Percentiles rank a stretch among this genome's conserved stretches.
Evolutionary conservation across 2,888 invertebrate genomes (phyloP).

Genomic region (Patella ulyssiponensis): DNA sequence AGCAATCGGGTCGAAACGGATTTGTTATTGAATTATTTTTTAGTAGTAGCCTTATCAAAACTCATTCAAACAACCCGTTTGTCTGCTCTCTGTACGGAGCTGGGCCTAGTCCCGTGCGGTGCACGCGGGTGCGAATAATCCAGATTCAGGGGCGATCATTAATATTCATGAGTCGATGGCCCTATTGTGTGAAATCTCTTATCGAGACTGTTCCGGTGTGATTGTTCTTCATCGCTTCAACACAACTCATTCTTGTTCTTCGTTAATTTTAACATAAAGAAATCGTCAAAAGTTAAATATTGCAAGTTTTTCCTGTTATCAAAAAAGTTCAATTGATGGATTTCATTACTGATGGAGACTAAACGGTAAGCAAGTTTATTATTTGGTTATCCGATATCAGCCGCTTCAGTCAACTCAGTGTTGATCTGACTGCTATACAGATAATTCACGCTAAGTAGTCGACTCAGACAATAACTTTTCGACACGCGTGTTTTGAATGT

Average conservation of each 20-base stretch:
- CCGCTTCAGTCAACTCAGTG: neutral
- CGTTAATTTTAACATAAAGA: constrained; percentile 2
- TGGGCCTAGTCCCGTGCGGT: constrained; percentile 1
- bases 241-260: constrained; percentile 13
- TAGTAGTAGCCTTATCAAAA: neutral
- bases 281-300: neutral
- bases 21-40: constrained; percentile 9
- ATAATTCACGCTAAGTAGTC: constrained; percentile 13
- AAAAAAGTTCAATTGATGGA: constrained; percentile 12
- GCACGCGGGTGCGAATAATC: constrained; percentile 9
- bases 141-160: constrained; percentile 25
- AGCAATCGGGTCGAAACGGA: neutral
- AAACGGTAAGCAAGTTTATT: constrained; percentile 6
- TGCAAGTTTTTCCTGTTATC: constrained; percentile 5
- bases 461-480: constrained; percentile 12
- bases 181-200: constrained; percentile 45
- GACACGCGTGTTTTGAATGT: constrained; percentile 9
- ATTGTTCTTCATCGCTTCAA: constrained; percentile 33
- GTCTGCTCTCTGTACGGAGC: neutral
- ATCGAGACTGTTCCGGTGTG: constrained; percentile 42
- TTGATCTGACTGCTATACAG: constrained; percentile 12
- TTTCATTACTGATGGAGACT: constrained; percentile 5
- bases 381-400: constrained; percentile 3
- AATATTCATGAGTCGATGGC: constrained; percentile 31
- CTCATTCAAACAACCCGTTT: neutral